These are phyloP conservation scores for Malachius bipustulatus DNA, from an alignment of 2,888 invertebrate genomes.

Conservation along the genomic window DNA sequence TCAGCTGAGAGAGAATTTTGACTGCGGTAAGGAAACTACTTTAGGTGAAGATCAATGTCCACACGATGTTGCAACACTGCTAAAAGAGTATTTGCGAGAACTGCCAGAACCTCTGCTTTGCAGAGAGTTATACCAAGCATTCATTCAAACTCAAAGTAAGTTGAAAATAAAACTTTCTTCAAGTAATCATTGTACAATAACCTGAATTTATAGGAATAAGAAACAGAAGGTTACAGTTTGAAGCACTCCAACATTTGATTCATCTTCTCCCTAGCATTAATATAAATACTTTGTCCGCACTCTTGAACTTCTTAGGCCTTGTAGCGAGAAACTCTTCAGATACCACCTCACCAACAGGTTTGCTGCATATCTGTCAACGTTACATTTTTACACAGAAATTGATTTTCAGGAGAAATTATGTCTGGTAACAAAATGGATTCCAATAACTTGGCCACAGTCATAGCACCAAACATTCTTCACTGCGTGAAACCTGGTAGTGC, in stretches of 20 bases:
- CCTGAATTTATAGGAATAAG: slow-evolving; percentile 53
- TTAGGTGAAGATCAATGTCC: slow-evolving; percentile 75
- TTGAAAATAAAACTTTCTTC: too few relatives aligned
- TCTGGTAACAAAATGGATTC: slow-evolving; percentile 91
- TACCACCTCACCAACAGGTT: slow-evolving; percentile 34
- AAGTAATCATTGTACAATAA: too few relatives aligned
- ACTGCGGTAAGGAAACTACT: slow-evolving; percentile 61
- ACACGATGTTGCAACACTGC: slow-evolving; percentile 84
- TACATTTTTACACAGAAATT: neutral
- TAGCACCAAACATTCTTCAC: slow-evolving; percentile 88
- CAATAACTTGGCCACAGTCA: slow-evolving; percentile 82
- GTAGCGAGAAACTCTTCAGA: slow-evolving; percentile 65
- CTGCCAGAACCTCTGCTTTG: slow-evolving; percentile 86
- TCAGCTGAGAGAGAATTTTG: slow-evolving; percentile 82
- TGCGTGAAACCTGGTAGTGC: slow-evolving; percentile 47
- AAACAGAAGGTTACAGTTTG: slow-evolving; percentile 69
- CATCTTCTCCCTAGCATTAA: slow-evolving; percentile 78
- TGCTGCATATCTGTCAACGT: slow-evolving; percentile 5
- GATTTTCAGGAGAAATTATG: slow-evolving; percentile 41
- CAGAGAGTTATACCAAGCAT: slow-evolving; percentile 77
- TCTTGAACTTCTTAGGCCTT: slow-evolving; percentile 70
- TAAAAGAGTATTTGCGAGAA: slow-evolving; percentile 89
- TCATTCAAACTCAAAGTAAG: slow-evolving; percentile 86
- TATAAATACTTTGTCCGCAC: slow-evolving; percentile 75
- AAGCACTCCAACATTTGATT: slow-evolving; percentile 72